Evolutionary conservation across 1,140 invertebrate species (phyloP), one percentile per base, ranked within the genome.

Genomic region (Solen grandis): DNA sequence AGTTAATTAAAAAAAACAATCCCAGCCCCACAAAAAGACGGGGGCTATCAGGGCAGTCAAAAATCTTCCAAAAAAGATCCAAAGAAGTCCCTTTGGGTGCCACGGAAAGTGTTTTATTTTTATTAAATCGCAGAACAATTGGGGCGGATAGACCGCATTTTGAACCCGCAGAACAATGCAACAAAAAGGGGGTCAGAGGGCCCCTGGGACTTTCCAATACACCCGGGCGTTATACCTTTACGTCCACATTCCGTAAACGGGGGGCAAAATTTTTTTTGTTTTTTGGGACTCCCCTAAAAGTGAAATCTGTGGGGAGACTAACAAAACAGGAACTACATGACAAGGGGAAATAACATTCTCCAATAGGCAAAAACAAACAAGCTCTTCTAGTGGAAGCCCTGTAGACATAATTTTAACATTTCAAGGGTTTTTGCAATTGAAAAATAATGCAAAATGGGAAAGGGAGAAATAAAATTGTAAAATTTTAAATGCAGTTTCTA

Each of bases 111-210:
- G 2, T 66, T 35, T 14, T 2, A n/a, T n/a, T 22, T n/a, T 78
- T 5, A 57, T 78, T 2, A 78, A 78, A 50, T 78, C 75, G 22
- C 75, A 78, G 65, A 78, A 78, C 27, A 69, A 78, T 78, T 69
- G 2, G 22, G 54, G 31, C 31, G 50, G 22, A 41, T 78, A 1
- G 75, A 78, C 25, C 52, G 35, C 36, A 14, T n/a, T 25, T 10
- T 78, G 2, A 52, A 68, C 5, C 27, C 22, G 14, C 50, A 69
- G 14, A 22, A 52, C 13, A 78, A 78, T 60, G 54, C 29, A 27
- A 65, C 75, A 1, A 55, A 68, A 29, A 78, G 22, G 13, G 72
- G 77, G 77, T 36, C 54, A 16, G 41, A 72, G 5, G 27, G 36
- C 29, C 68, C 50, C 5, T 62, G 8, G 25, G 63, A n/a, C n/a